phyloP scores from a whole-genome alignment of 2,113 vertebrate genomes.

The Plectropomus leopardus region DNA sequence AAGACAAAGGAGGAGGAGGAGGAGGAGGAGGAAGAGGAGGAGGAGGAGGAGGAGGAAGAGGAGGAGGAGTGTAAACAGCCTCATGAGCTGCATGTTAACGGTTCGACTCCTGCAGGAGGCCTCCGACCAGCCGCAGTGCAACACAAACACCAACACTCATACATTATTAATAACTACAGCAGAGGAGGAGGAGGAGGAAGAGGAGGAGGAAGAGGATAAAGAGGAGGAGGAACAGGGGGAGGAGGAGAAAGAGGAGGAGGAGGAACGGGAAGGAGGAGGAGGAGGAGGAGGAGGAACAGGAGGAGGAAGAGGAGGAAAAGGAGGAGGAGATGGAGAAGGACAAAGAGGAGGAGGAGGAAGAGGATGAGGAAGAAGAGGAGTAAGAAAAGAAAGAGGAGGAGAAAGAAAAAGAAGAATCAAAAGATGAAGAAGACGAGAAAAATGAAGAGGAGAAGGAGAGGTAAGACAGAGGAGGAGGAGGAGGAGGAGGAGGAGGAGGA shows the following conservation, averaged over 20 bases:
- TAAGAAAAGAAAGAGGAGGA: not conserved
- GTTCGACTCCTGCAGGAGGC: constrained; percentile 8
- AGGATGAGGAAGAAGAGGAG: not conserved
- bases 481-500: no score
- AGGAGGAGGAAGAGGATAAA: not conserved
- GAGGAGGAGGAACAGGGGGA: no score
- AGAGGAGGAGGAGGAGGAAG: not conserved
- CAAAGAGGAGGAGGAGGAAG: not conserved
- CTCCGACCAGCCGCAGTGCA: constrained; percentile 42
- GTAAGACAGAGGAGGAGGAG: not conserved
- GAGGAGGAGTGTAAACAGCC: not conserved
- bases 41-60: no score
- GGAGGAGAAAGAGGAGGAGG: no score
- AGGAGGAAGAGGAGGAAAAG: not conserved
- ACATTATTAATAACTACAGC: constrained; percentile 13
- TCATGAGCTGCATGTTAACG: not conserved
- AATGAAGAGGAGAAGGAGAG: not conserved
- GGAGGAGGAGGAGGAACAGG: no score
- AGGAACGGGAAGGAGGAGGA: no score
- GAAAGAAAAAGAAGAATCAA: no score
- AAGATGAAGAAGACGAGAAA: not conserved
- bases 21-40: no score
- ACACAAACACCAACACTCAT: constrained; percentile 20
- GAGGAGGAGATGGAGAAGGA: not conserved
- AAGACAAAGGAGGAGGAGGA: not conserved